These are phyloP conservation scores for Casuarius casuarius DNA, from an alignment of 2,113 vertebrate genomes.

Conservation along the genomic window DNA sequence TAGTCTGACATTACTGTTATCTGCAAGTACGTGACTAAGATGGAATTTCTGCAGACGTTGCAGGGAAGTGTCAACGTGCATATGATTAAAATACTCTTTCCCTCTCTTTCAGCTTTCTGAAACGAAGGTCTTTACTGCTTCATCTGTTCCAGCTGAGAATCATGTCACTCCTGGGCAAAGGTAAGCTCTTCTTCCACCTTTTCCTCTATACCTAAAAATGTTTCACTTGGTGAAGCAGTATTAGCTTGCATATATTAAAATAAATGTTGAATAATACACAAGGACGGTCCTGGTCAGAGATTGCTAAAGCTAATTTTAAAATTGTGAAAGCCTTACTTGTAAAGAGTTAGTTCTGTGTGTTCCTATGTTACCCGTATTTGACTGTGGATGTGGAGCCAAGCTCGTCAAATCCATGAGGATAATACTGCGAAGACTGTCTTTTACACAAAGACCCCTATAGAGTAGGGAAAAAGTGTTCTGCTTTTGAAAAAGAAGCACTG, in stretches of 20 bases:
- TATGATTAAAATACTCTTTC: background rate
- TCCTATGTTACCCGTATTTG: background rate
- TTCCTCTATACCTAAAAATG: background rate
- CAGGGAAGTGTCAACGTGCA: background rate
- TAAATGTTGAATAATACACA: background rate
- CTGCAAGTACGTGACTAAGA: background rate
- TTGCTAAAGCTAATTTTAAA: background rate
- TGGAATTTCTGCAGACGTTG: background rate
- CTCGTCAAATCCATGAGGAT: accelerated
- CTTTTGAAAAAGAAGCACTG: background rate
- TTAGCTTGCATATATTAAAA: background rate
- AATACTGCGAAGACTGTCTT: background rate
- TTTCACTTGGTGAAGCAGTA: background rate
- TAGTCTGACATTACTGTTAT: background rate
- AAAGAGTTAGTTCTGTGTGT: accelerated
- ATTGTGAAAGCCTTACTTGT: background rate
- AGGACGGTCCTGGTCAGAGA: background rate
- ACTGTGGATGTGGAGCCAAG: background rate
- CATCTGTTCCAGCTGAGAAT: constrained; percentile 86
- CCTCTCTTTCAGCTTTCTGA: constrained; percentile 87
- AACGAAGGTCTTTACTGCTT: constrained; percentile 97
- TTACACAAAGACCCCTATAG: background rate
- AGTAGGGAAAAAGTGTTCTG: background rate
- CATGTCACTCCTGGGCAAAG: constrained; percentile 84
- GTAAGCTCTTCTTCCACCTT: constrained; percentile 66